Base-by-base conservation (phyloP, 2,888 invertebrate species). In the Tachystola acroxantha region DNA sequence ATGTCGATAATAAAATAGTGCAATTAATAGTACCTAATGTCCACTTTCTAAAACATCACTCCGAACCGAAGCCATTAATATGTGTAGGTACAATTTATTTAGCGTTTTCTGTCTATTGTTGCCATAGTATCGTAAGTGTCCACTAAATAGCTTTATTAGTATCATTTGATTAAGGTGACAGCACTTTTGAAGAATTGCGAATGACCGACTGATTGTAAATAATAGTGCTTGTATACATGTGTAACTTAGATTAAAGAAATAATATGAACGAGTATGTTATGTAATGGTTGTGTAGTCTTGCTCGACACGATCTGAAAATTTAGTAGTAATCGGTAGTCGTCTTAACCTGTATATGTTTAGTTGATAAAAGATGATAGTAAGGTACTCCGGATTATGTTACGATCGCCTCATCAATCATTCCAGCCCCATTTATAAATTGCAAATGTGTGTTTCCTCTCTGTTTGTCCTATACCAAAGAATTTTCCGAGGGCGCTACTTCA, bases 191-290 rank as follows among this genome's bases (percentile, higher is more conserved):
- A 38, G 37, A 47, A 14, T 51, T 57, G 40, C 47, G 48, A 58
- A 58, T 47, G 58, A 64, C 57, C 56, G 73, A 71, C 73, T 77
- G 73, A 73, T 55, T 76, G 73, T 77, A 77, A 63, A 67, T 72
- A 75, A 55, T 60, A 58, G 66, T 66, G 58, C 62, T 68, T 65
- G 57, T 57, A 55, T 53, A 51, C 53, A 56, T 53, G 46, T 34
- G 32, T 10, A 32, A 26, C 32, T 27, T 39, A 29, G 40, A 31
- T 36, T 50, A 45, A 49, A 48, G 43, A 52, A 50, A 53, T 52
- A 55, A 53, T 53, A 52, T n/a, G n/a, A n/a, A n/a, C n/a, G n/a
- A n/a, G n/a, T 57, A 57, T 51, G 48, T 45, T 53, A 50, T 63
- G 50, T 67, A 64, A 64, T 51, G 76, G 73, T 78, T 75, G 74